A percentile compares a stretch with the other conserved stretches of the same genome.
phyloP scores from a whole-genome alignment of 2,113 vertebrate species.

The Micronycteris hirsuta region DNA sequence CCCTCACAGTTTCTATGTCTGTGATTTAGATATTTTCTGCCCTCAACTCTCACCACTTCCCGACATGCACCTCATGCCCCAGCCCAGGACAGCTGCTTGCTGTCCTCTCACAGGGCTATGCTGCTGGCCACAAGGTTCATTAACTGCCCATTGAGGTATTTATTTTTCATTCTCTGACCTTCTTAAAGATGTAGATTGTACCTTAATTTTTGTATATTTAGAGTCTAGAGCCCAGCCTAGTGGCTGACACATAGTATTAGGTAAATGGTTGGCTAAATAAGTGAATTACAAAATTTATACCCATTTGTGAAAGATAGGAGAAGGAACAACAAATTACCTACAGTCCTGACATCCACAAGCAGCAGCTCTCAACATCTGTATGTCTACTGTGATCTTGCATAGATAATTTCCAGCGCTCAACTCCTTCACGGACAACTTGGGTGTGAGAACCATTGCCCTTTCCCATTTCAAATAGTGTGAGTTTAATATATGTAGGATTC shows the following conservation, averaged over 20 bases:
- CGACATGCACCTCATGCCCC: neutral
- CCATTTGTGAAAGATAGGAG: neutral
- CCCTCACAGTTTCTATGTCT: neutral
- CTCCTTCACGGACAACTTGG: neutral
- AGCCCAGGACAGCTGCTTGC: neutral
- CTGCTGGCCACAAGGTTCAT: neutral
- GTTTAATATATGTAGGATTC: neutral
- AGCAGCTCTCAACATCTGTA: neutral
- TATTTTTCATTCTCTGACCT: neutral
- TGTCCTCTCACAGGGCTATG: neutral
- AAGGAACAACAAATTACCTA: neutral
- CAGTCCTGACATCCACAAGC: neutral
- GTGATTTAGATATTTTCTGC: neutral
- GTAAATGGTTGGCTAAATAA: neutral
- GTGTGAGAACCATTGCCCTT: neutral
- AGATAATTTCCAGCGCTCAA: neutral
- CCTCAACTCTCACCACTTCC: neutral
- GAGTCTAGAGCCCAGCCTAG: neutral
- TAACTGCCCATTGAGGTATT: neutral
- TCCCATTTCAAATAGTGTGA: neutral
- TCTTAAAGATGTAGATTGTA: neutral
- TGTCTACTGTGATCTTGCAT: neutral
- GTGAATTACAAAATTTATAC: neutral
- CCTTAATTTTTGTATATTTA: neutral
- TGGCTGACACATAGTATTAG: neutral